Conservation (phyloP, 2,888 invertebrate species). For the Drosophila percnosoma region DNA sequence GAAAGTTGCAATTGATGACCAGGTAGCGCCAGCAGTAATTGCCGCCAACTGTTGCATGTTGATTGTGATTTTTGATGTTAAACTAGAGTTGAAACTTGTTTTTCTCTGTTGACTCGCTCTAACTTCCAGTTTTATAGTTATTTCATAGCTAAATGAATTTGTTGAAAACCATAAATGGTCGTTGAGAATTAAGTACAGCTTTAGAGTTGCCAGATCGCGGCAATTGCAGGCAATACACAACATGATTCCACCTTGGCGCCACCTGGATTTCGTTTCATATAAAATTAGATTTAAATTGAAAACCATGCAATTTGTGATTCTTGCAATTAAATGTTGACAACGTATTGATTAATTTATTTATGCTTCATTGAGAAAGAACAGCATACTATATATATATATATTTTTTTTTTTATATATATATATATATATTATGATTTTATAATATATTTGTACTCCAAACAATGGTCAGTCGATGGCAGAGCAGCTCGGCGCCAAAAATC, state of each 20-base stretch:
- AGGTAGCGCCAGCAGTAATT: slow-evolving; percentile 67
- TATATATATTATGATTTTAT: background rate
- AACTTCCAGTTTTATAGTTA: background rate
- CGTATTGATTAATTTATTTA: background rate
- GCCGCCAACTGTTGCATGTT: background rate
- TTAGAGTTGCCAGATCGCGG: slow-evolving; percentile 2
- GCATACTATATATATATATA: background rate
- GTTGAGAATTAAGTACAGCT: background rate
- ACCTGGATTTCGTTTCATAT: background rate
- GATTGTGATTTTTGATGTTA: slow-evolving; percentile 4
- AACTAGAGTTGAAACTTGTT: background rate
- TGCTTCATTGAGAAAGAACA: background rate
- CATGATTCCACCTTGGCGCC: background rate
- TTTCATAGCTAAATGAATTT: background rate
- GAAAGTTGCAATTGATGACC: slow-evolving; percentile 77
- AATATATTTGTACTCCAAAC: background rate
- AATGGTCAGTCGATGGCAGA: slow-evolving; percentile 4
- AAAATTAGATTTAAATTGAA: background rate
- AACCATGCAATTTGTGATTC: background rate
- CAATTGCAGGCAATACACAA: background rate
- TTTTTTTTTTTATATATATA: background rate
- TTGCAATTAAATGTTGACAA: background rate
- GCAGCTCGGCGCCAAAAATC: slow-evolving; percentile 40
- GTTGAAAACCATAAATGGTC: background rate
- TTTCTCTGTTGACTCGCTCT: background rate